These are phyloP conservation scores for Coptotermes formosanus DNA, from an alignment of 1,140 invertebrate species.

Conservation along the genomic window DNA sequence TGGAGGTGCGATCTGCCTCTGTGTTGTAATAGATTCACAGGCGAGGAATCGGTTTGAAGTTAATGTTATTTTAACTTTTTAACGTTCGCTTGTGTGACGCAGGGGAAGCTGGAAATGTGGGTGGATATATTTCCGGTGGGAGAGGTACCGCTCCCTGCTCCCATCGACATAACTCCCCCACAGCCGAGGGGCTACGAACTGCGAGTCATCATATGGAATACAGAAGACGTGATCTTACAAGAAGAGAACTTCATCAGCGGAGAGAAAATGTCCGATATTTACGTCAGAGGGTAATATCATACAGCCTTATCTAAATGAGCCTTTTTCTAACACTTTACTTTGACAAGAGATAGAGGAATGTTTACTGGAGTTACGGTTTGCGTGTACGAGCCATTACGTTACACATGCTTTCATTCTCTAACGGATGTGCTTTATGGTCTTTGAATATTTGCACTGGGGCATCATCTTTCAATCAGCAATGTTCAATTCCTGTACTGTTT, in stretches of 20 bases:
- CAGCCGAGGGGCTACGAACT: conserved; percentile 77
- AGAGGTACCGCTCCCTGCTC: conserved; percentile 54
- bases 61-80: not conserved
- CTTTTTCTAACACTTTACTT: too few species aligned
- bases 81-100: not conserved
- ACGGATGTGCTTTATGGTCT: too few species aligned
- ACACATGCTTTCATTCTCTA: too few species aligned
- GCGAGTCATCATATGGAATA: conserved; percentile 80
- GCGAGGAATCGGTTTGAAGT: not conserved
- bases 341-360: too few species aligned
- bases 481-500: too few species aligned
- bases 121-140: conserved; percentile 79
- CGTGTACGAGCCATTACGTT: too few species aligned
- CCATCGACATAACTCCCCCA: conserved; percentile 74
- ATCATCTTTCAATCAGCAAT: too few species aligned
- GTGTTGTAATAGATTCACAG: too few species aligned
- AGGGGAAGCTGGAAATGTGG: conserved; percentile 90
- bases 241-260: conserved; percentile 78
- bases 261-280: conserved; percentile 81
- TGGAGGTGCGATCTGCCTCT: too few species aligned
- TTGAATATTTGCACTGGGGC: too few species aligned
- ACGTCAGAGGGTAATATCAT: conserved; percentile 74
- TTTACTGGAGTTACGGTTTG: too few species aligned
- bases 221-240: conserved; percentile 68
- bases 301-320: too few species aligned